A percentile compares a stretch with the other conserved stretches of the same genome.
Evolutionary conservation across 2,113 vertebrate genomes (phyloP).

Genomic region (Podiceps cristatus): DNA sequence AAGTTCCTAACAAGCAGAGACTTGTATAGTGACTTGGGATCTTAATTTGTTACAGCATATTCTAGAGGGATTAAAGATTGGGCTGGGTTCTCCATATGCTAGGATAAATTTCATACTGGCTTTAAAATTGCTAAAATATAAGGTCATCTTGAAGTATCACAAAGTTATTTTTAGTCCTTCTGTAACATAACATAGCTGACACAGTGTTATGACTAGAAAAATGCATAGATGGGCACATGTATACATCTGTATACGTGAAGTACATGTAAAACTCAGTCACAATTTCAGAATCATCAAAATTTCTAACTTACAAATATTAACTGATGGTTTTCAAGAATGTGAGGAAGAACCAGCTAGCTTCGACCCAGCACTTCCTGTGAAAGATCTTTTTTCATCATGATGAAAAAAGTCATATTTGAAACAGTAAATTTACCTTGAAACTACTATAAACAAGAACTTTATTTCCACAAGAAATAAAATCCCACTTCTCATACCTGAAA

Average conservation of each 20-base stretch:
- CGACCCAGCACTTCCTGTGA: neutral
- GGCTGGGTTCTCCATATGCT: neutral
- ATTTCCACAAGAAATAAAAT: neutral
- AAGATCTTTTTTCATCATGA: neutral
- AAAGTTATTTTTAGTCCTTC: neutral
- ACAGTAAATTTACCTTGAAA: neutral
- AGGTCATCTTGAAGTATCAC: neutral
- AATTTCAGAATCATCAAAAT: neutral
- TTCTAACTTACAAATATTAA: neutral
- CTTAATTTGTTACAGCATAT: neutral
- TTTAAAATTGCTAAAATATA: neutral
- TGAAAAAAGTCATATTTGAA: fast-evolving
- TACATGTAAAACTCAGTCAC: neutral
- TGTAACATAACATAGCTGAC: neutral
- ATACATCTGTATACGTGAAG: neutral
- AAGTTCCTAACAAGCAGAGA: neutral
- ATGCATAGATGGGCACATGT: fast-evolving
- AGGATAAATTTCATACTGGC: neutral
- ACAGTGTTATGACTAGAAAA: neutral
- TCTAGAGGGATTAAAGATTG: neutral
- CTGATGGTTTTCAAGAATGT: neutral
- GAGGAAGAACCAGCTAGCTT: neutral
- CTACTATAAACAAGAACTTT: neutral
- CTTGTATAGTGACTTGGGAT: neutral
- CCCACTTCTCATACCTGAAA: neutral